phyloP scores from a whole-genome alignment of 2,888 invertebrate species.

The Drosophila imparisetae region DNA sequence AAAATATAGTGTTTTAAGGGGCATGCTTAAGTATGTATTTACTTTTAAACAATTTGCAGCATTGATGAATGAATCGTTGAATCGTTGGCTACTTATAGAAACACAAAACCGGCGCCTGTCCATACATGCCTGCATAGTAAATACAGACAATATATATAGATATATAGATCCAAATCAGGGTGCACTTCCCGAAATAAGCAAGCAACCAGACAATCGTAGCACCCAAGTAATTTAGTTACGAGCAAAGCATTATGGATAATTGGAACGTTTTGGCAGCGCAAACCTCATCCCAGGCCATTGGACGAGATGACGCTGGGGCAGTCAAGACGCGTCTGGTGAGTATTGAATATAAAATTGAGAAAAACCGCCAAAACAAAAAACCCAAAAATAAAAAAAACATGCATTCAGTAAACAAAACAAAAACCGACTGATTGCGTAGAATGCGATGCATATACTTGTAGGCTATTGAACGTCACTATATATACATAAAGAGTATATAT shows the following conservation, averaged over 20 bases:
- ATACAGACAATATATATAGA: conserved; percentile 27
- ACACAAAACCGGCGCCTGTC: conserved; percentile 40
- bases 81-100: conserved; percentile 60
- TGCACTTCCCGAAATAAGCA: conserved; percentile 30
- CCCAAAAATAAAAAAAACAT: background rate
- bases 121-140: conserved; percentile 14
- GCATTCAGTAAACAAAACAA: conserved; percentile 68
- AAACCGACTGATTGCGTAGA: conserved; percentile 51
- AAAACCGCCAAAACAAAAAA: conserved; percentile 1
- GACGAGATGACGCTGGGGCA: conserved; percentile 86
- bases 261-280: conserved; percentile 90
- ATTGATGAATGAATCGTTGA: conserved; percentile 47
- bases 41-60: conserved; percentile 11
- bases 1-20: background rate
- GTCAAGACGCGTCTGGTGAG: conserved; percentile 83
- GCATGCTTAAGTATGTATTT: background rate
- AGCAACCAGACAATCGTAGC: conserved; percentile 21
- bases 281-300: conserved; percentile 88
- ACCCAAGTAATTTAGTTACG: conserved; percentile 32
- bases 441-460: conserved; percentile 20
- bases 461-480: background rate
- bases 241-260: conserved; percentile 87
- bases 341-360: conserved; percentile 26
- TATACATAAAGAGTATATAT: background rate
- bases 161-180: conserved; percentile 23